A percentile compares a stretch with the other conserved stretches of the same genome.
phyloP scores from a whole-genome alignment of 2,797 vertebrate genomes.

The Anomalospiza imberbis region DNA sequence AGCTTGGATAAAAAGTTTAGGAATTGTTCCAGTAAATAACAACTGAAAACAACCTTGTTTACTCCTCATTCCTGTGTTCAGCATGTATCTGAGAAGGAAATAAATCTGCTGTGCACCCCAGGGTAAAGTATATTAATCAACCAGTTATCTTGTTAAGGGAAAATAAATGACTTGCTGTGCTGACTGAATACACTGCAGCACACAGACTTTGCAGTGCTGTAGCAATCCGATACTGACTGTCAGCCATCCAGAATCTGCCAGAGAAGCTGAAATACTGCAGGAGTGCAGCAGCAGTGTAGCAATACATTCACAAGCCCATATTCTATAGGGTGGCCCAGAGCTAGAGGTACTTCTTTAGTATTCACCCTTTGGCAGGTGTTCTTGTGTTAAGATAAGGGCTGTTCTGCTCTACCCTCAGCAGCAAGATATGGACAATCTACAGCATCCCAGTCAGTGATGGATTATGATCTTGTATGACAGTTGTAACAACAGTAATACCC shows the following conservation, averaged over 20 bases:
- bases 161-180: slow-evolving; percentile 43
- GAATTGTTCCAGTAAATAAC: slow-evolving; percentile 17
- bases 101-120: slow-evolving; percentile 55
- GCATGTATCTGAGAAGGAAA: slow-evolving; percentile 48
- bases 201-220: background rate
- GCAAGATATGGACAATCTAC: background rate
- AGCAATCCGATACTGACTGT: background rate
- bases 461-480: background rate
- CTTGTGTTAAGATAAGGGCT: background rate
- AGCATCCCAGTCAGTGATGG: background rate
- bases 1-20: background rate
- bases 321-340: background rate
- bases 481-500: background rate
- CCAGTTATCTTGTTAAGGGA: slow-evolving; percentile 63
- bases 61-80: slow-evolving; percentile 48
- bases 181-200: slow-evolving; percentile 26
- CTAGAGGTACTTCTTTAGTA: background rate
- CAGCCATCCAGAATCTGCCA: background rate
- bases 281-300: background rate
- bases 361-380: background rate
- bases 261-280: background rate
- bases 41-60: slow-evolving; percentile 50
- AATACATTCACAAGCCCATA: background rate
- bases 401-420: background rate
- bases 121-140: slow-evolving; percentile 66